Base-by-base conservation (phyloP, 2,797 vertebrate genomes). In the Sylvilagus floridanus region DNA sequence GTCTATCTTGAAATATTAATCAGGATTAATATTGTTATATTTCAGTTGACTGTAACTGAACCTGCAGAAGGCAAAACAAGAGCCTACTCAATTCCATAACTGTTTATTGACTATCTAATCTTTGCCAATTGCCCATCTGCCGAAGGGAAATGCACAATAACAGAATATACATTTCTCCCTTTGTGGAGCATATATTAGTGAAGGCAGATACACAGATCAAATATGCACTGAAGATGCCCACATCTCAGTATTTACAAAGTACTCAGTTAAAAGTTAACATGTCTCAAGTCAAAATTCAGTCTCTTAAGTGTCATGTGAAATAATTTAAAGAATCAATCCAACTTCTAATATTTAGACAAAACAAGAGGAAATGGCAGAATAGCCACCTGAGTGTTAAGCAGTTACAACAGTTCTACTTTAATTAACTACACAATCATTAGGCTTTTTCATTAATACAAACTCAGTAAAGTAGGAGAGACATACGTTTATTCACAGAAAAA, bases 341-440 rank as follows among this genome's bases (percentile, higher is more conserved):
- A 37, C 87, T 69, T 84, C 24, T 37, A 71, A 50, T 52, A 75
- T 92, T 94, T 88, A 50, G 73, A 78, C 6, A 81, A 90, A 78
- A 78, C 35, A 77, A 82, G 68, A 82, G 6, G 47, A 30, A 32
- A 35, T 26, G 72, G 77, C 30, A 57, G 10, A 82, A 21, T 52
- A 28, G 7, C 32, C 26, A 69, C 3, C 7, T 75, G 32, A 71
- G 71, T 78, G 30, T 84, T 90, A 72, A 94, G 28, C 52, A 92
- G 26, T 82, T 14, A 30, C 77, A 50, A 65, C 8, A 88, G 14
- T 35, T 52, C 7, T 14, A n/a, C 14, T n/a, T 54, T 35, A 76
- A 84, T 63, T 88, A 52, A 54, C 92, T 82, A 37, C 9, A 57
- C 6, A 54, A 65, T 50, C 21, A 63, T 21, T 66, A 57, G 54